These are phyloP conservation scores for Drosophila sechellia DNA, from an alignment of 1,140 invertebrate species.

Conservation along the genomic window DNA sequence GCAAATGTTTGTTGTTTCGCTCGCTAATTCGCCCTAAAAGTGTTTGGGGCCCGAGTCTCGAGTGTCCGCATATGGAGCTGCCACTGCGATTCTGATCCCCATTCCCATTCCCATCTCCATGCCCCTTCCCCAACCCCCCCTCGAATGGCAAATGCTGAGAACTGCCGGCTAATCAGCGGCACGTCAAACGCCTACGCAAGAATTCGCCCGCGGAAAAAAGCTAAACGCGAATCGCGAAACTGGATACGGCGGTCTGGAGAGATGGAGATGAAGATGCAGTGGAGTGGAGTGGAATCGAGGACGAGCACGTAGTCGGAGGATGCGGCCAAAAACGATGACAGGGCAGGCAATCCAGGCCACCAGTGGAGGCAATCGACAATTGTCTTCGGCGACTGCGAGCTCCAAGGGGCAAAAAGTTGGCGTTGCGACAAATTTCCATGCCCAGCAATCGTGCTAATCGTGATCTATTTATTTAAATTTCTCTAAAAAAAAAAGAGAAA, in stretches of 20 bases:
- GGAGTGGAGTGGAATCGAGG: background rate
- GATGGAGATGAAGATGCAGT: background rate
- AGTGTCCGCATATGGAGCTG: constrained; percentile 32
- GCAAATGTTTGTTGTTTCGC: constrained; percentile 36
- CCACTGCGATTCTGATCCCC: constrained; percentile 1
- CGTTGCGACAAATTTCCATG: constrained; percentile 37
- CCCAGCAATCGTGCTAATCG: background rate
- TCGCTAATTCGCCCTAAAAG: constrained; percentile 51
- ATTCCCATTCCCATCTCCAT: background rate
- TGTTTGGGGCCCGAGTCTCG: constrained; percentile 23
- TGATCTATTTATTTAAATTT: background rate
- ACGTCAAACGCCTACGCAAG: constrained; percentile 69
- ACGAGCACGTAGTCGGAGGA: background rate
- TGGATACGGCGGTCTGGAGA: constrained; percentile 3
- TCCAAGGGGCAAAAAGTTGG: constrained; percentile 35
- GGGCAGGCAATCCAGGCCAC: constrained; percentile 34
- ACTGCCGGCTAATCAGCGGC: constrained; percentile 70
- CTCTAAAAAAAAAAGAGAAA: no score
- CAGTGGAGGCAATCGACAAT: constrained; percentile 45
- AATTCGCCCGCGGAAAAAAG: constrained; percentile 38
- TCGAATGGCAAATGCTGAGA: background rate
- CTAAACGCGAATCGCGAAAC: constrained; percentile 16
- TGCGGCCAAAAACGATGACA: constrained; percentile 36
- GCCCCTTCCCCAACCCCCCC: background rate
- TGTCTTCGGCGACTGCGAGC: constrained; percentile 8